Evolutionary conservation across 2,113 vertebrate genomes (phyloP), one percentile per base, ranked within the genome.

Genomic region (Callipepla squamata): DNA sequence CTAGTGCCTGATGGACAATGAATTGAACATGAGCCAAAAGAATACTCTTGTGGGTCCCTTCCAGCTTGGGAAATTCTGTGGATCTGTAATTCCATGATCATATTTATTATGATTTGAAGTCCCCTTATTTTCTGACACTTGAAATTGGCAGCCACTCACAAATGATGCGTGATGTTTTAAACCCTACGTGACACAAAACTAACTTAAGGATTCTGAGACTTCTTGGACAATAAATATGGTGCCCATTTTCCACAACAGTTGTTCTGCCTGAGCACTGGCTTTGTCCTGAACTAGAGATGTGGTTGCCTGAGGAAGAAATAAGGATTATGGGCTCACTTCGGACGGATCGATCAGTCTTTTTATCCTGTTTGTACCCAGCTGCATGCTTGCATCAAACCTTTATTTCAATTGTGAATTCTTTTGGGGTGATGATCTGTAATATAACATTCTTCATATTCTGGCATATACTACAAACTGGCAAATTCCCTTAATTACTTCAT

Each of bases 1-100:
- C 34, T 26, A 11, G 26, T 9, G 32, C 23, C 55, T 63, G 62
- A 28, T 51, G 11, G 23, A 23, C 28, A 40, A 0, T 0, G 5
- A 44, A 16, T 63, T 84, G 50, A 89, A 51, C 21, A 13, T 10
- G 19, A 75, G 32, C 51, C 28, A 47, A 21, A 32, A 38, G 36
- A 48, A 11, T 34, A 16, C 17, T 59, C n/a, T n/a, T 84, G 15
- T 50, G 61, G 26, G 51, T 53, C 51, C 26, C 34, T 38, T 51
- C 12, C 68, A 38, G 26, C 13, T 28, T 63, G 26, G 38, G 23
- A 28, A 28, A 63, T 63, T 40, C 61, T 40, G 16, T 28, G 61
- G 8, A 36, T 51, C 47, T 53, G 7, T 28, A 26, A 30, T 53
- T 53, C 51, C 26, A 17, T 53, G 26, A 8, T 53, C 14, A 17